Percentiles rank a stretch among this genome's conserved stretches.
Evolutionary conservation across 2,888 invertebrate genomes (phyloP).

Genomic region (Minunthozetes semirufus): DNA sequence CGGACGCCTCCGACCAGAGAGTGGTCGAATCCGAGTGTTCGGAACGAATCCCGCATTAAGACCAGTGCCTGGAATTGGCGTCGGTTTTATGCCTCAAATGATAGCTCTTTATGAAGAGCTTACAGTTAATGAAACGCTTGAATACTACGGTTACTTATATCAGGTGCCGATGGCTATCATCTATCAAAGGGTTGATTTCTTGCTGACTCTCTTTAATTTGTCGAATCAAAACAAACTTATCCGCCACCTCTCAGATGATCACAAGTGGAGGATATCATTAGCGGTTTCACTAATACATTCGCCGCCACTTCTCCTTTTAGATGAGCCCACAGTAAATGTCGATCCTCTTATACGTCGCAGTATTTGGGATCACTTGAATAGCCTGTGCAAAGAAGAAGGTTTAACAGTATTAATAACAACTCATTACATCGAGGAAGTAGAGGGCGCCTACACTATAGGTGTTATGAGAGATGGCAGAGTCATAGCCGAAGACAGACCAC

Average conservation of each 20-base stretch:
- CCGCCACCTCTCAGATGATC: slow-evolving; percentile 1
- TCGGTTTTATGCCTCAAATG: slow-evolving; percentile 32
- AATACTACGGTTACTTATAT: slow-evolving; percentile 28
- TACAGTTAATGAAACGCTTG: slow-evolving; percentile 24
- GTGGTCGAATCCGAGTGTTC: slow-evolving; percentile 65
- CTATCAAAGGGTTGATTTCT: not conserved
- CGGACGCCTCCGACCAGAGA: slow-evolving; percentile 73
- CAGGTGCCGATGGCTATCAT: slow-evolving; percentile 27
- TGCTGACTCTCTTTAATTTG: slow-evolving; percentile 8
- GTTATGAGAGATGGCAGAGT: slow-evolving; percentile 30
- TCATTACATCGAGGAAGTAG: slow-evolving; percentile 26
- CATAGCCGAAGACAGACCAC: slow-evolving; percentile 24
- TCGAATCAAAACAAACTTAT: not conserved
- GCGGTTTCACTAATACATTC: slow-evolving; percentile 29
- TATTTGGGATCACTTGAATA: slow-evolving; percentile 27
- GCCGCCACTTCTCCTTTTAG: slow-evolving; percentile 30
- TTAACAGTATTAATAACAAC: slow-evolving; percentile 33
- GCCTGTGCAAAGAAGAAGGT: slow-evolving; percentile 33
- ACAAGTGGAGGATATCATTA: slow-evolving; percentile 30
- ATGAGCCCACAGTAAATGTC: slow-evolving; percentile 33
- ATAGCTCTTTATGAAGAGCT: slow-evolving; percentile 25
- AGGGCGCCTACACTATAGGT: slow-evolving; percentile 22
- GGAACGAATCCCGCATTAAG: not conserved
- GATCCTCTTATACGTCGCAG: slow-evolving; percentile 29
- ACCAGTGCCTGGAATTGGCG: slow-evolving; percentile 23